Evolutionary conservation across 1,140 invertebrate genomes (phyloP), one percentile per base, ranked within the genome.

Genomic region (Drosophila arawakana): DNA sequence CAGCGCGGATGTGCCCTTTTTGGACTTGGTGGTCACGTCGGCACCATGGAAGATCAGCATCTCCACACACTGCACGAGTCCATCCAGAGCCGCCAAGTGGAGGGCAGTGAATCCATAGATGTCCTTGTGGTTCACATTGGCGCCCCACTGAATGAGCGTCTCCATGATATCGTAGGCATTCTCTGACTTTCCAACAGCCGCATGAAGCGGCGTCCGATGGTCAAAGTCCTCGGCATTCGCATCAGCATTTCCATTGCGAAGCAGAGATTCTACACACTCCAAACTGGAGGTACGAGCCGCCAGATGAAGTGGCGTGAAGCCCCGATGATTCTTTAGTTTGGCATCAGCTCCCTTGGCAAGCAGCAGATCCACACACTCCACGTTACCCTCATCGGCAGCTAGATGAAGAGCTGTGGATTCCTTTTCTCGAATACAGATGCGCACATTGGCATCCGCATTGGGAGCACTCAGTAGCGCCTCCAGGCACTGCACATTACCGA

Each of bases 21-120:
- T 96, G 6, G 96, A 97, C 80, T 95, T 95, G 0, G 96, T 96
- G 7, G 96, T 97, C 0, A 98, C 95, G 93, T 97, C 96, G 50
- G 97, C 97, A 2, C 97, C 97, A 84, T 96, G 94, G 84, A 95
- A 95, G 18, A 98, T 95, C 30, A 98, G 92, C 44, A 96, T 94
- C 86, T 97, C 95, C 0, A 97, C 97, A 80, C 96, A 97, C 73
- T 96, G 95, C 0, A 96, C 96, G n/a, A 97, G 92, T 35, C 97
- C 96, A 86, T 97, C 97, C 0, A 97, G 91, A 6, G 97, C 97
- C 5, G 97, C 97, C 46, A 98, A 94, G 89, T 98, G 97, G 11
- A 98, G 93, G 0, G 97, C 96, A 0, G 97, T 97, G 90, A 97
- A 98, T 0, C 97, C 97, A 80, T 97, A 97, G 70, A 96, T 96